Conservation (phyloP, 1,140 invertebrate species). For the Ceratitis capitata region DNA sequence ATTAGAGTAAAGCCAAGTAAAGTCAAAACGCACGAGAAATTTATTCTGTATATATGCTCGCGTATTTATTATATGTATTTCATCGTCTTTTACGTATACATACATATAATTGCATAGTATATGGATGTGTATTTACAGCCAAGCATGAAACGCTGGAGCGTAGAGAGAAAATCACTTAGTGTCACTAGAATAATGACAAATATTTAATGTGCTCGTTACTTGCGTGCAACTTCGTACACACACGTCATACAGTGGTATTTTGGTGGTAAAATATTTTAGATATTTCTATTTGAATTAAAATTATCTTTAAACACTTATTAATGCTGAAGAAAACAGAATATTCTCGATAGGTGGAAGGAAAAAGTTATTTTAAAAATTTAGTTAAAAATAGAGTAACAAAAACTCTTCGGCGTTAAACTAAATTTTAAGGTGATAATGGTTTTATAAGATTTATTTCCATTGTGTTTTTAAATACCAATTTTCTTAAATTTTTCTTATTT, state of each 20-base stretch:
- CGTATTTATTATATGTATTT: neutral
- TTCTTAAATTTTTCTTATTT: too few species aligned
- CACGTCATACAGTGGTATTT: neutral
- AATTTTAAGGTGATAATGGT: too few species aligned
- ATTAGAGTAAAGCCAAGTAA: neutral
- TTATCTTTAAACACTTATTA: too few species aligned
- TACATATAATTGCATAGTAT: neutral
- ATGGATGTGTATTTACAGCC: neutral
- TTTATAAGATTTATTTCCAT: too few species aligned
- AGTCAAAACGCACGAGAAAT: neutral
- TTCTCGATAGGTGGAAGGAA: too few species aligned
- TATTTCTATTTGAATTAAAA: too few species aligned
- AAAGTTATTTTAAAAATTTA: too few species aligned
- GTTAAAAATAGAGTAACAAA: too few species aligned
- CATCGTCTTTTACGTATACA: neutral
- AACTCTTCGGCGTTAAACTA: too few species aligned
- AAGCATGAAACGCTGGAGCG: neutral
- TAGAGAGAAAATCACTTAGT: neutral
- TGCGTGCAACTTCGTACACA: neutral
- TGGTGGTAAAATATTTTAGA: too few species aligned
- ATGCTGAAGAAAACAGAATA: too few species aligned
- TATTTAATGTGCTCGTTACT: conserved; percentile 9
- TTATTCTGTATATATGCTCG: neutral
- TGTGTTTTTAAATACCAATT: too few species aligned
- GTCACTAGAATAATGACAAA: conserved; percentile 16